Base-by-base conservation (phyloP, 2,888 invertebrate genomes). In the Spisula solida region DNA sequence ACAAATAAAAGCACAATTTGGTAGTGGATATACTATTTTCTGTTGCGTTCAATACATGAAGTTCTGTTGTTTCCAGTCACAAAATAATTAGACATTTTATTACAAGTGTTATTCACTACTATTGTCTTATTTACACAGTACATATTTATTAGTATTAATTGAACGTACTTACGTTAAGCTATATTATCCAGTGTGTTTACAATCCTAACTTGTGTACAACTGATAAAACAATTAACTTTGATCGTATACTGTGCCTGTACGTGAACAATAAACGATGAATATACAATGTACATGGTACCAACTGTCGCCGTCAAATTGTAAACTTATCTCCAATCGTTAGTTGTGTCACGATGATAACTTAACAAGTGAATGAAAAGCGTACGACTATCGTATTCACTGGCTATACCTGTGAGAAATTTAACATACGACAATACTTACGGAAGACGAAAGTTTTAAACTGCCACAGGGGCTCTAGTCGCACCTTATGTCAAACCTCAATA, bases 321-420 rank as follows among this genome's bases (percentile, higher is more conserved):
- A 34, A 34, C 34, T 75, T 75, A 75, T 75, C 75, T 75, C 75
- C 34, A 75, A 75, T 34, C 75, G 75, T 75, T 18, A 18, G 18
- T 34, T 16, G 18, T 70, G n/a, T 70, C 70, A 70, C 70, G 29
- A 31, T 70, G 0, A 31, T n/a, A 75, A 31, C 31, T 75, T 1
- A 12, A 75, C 16, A 75, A 34, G 18, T 75, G 70, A 70, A 70
- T 70, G 75, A 34, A 75, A 31, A 75, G 25, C 60, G 5, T 75
- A 75, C 75, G 14, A 75, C 29, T 75, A 34, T 75, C 18, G 31
- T 25, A 75, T 34, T 75, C 34, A 31, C 4, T 70, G 75, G 34
- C 34, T 34, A n/a, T 60, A 66, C 82, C 82, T 82, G 81, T 82
- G 82, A 66, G 82, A 82, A 82, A 34, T 82, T 82, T 66, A 82